These are phyloP conservation scores for Coreoperca whiteheadi DNA, from an alignment of 2,113 vertebrate species.

Conservation along the genomic window DNA sequence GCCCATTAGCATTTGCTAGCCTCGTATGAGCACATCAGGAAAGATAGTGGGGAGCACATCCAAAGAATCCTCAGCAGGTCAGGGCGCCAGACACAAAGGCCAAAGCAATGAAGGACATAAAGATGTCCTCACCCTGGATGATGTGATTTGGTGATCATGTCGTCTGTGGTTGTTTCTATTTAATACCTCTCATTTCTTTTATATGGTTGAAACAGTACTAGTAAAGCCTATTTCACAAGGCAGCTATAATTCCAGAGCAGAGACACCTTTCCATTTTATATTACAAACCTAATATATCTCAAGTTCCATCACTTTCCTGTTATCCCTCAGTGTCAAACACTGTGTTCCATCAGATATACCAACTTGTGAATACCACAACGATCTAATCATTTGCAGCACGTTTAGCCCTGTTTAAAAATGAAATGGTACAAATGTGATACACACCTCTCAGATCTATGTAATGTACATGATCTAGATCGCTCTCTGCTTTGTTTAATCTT, in stretches of 20 bases:
- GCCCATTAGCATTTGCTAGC: conserved; percentile 30
- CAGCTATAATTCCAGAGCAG: not conserved
- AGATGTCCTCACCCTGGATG: not conserved
- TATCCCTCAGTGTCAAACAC: conserved; percentile 7
- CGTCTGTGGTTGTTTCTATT: not conserved
- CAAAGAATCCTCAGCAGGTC: not conserved
- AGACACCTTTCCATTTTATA: not conserved
- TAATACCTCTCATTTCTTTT: conserved; percentile 7
- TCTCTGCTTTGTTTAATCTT: not conserved
- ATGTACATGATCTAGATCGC: not conserved
- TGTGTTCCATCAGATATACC: not conserved
- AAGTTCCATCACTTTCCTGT: conserved; percentile 4
- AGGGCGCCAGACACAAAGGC: not conserved
- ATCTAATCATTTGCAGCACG: not conserved
- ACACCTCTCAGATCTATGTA: not conserved
- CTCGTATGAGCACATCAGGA: conserved; percentile 1
- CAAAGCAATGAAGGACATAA: not conserved
- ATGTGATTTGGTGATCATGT: not conserved
- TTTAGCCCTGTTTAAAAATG: not conserved
- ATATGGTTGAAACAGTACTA: not conserved
- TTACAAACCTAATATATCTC: conserved; percentile 5
- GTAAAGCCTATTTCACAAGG: conserved; percentile 12
- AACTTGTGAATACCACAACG: conserved; percentile 8
- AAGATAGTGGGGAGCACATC: not conserved
- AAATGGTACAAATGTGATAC: not conserved